Evolutionary conservation across 2,797 vertebrate genomes (phyloP).

Genomic region (Sebastolobus altivelis): DNA sequence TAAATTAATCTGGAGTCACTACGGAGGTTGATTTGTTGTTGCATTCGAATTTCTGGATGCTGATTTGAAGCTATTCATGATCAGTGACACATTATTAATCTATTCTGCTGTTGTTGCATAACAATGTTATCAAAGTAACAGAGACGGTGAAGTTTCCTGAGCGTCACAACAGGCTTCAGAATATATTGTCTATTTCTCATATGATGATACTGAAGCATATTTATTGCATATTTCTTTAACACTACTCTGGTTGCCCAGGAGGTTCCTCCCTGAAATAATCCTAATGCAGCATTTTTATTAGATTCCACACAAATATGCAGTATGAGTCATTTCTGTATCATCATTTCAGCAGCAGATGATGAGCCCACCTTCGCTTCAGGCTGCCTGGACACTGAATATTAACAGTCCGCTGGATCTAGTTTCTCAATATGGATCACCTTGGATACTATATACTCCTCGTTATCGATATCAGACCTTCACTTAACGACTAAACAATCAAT

Average conservation of each 20-base stretch:
- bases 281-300: slow-evolving; percentile 33
- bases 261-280: slow-evolving; percentile 26
- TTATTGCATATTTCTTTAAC: slow-evolving; percentile 26
- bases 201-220: slow-evolving; percentile 1
- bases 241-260: not conserved
- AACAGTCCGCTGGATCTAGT: slow-evolving; percentile 1
- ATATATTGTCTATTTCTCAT: not conserved
- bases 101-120: slow-evolving; percentile 8
- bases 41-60: slow-evolving; percentile 31
- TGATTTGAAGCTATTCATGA: slow-evolving; percentile 31
- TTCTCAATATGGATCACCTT: not conserved
- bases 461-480: not conserved
- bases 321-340: slow-evolving; percentile 36
- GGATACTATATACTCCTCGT: not conserved
- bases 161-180: not conserved
- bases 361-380: slow-evolving; percentile 17
- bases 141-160: not conserved
- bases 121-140: not conserved
- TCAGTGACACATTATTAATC: slow-evolving; percentile 13
- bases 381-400: slow-evolving; percentile 2
- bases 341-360: slow-evolving; percentile 28
- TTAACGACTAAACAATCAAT: not conserved
- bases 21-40: slow-evolving; percentile 47
- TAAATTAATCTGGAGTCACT: slow-evolving; percentile 37
- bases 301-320: slow-evolving; percentile 28